phyloP scores from a whole-genome alignment of 2,113 vertebrate species.

The Anoura caudifer region DNA sequence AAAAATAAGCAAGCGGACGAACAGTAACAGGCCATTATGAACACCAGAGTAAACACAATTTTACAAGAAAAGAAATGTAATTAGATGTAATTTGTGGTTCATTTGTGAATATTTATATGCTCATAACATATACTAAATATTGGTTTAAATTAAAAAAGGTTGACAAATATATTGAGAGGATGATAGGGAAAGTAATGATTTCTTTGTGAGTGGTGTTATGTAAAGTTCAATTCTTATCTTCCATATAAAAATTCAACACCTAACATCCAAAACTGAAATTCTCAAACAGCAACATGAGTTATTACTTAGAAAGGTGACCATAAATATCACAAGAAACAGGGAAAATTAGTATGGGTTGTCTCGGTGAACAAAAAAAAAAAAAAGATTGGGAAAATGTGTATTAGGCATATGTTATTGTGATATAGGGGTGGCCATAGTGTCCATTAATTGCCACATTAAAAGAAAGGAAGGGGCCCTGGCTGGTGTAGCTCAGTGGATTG shows the following conservation, averaged over 20 bases:
- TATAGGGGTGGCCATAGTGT: no score
- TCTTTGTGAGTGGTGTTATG: not conserved
- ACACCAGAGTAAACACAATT: not conserved
- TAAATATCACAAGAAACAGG: not conserved
- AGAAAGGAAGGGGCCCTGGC: no score
- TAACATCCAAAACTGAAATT: not conserved
- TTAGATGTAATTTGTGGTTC: not conserved
- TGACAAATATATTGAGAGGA: not conserved
- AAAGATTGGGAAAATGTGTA: fast-evolving
- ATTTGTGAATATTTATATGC: not conserved
- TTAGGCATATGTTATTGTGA: not conserved
- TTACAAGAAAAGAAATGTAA: not conserved
- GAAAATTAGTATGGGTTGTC: not conserved
- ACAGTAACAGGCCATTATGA: not conserved
- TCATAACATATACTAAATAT: not conserved
- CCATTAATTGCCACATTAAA: not conserved
- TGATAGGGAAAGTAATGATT: not conserved
- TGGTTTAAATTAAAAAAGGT: not conserved
- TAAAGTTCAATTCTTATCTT: not conserved
- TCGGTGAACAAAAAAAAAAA: not conserved
- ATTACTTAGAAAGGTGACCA: not conserved
- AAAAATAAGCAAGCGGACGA: not conserved
- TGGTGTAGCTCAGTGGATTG: no score
- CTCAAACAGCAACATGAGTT: not conserved
- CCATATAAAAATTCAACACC: not conserved